These are phyloP conservation scores for Philotrypesis tridentata DNA, from an alignment of 1,140 invertebrate species.

Conservation along the genomic window DNA sequence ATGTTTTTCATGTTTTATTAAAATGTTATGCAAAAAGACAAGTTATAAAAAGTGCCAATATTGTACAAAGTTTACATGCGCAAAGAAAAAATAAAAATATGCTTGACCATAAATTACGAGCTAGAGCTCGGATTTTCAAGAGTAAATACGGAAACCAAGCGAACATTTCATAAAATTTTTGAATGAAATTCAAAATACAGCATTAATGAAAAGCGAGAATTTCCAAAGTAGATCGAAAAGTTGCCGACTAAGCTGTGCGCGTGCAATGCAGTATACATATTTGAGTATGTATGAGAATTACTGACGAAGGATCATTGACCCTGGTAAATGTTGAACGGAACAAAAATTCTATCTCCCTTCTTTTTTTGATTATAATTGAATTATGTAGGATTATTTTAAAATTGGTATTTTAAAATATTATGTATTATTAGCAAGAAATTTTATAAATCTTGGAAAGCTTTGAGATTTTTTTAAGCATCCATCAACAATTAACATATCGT, in stretches of 20 bases:
- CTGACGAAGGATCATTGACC: slow-evolving; percentile 21
- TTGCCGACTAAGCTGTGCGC: background rate
- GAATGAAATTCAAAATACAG: background rate
- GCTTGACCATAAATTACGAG: slow-evolving; percentile 4
- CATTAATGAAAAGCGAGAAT: background rate
- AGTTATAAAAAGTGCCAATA: slow-evolving; percentile 30
- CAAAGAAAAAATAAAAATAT: slow-evolving; percentile 15
- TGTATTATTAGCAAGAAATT: too few species aligned
- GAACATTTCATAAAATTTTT: background rate
- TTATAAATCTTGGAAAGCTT: too few species aligned
- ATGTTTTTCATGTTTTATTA: background rate
- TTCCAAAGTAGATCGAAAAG: background rate
- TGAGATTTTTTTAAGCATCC: too few species aligned
- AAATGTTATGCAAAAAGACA: background rate
- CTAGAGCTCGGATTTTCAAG: too few species aligned
- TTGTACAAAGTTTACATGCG: background rate
- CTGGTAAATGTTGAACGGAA: slow-evolving; percentile 12
- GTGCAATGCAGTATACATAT: background rate
- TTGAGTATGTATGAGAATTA: background rate
- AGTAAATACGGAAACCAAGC: background rate
- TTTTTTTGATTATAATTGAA: background rate
- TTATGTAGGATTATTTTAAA: too few species aligned
- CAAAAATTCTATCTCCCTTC: slow-evolving; percentile 6
- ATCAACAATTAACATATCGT: too few species aligned
- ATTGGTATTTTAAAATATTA: too few species aligned